These are phyloP conservation scores for Festucalex cinctus DNA, from an alignment of 2,113 vertebrate genomes.

Conservation along the genomic window DNA sequence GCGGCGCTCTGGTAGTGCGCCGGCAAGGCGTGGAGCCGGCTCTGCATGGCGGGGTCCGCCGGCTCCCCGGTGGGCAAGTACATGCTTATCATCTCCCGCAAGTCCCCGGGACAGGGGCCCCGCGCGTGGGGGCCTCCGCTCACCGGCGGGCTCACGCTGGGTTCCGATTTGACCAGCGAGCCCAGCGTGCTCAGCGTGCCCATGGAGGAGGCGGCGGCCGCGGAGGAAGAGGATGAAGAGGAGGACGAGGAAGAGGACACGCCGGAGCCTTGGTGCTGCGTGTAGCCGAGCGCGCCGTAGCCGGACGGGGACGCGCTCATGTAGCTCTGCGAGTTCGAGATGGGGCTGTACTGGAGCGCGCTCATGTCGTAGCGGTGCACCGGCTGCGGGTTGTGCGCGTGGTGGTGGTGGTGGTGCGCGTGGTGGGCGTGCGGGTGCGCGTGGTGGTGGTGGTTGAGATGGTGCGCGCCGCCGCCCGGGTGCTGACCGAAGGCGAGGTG, in stretches of 20 bases:
- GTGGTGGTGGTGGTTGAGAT: slow-evolving; percentile 74
- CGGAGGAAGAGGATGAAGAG: slow-evolving; percentile 2
- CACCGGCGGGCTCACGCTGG: slow-evolving; percentile 92
- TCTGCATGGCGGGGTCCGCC: slow-evolving; percentile 87
- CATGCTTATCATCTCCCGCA: slow-evolving; percentile 99
- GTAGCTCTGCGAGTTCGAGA: slow-evolving; percentile 95
- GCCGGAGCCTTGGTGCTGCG: slow-evolving; percentile 82
- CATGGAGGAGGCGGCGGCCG: slow-evolving; percentile 77
- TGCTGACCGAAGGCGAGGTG: slow-evolving; percentile 95
- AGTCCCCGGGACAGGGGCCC: slow-evolving; percentile 94
- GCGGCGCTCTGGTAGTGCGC: slow-evolving; percentile 94
- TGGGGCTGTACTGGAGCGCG: slow-evolving; percentile 91
- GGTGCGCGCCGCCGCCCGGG: slow-evolving; percentile 84
- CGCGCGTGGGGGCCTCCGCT: slow-evolving; percentile 84
- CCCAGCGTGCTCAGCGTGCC: slow-evolving; percentile 88
- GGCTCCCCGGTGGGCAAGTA: slow-evolving; percentile 94
- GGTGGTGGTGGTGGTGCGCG: slow-evolving; percentile 87
- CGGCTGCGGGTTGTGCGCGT: slow-evolving; percentile 87
- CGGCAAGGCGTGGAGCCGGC: slow-evolving; percentile 90
- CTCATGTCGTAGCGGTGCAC: slow-evolving; percentile 96
- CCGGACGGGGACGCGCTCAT: slow-evolving; percentile 93
- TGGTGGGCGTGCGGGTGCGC: slow-evolving; percentile 87
- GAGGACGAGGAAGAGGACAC: slow-evolving; percentile 78
- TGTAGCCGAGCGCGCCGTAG: slow-evolving; percentile 88
- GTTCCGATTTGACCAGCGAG: slow-evolving; percentile 93